Conservation (phyloP, 2,797 vertebrate species). For the Sebastes steindachneri region DNA sequence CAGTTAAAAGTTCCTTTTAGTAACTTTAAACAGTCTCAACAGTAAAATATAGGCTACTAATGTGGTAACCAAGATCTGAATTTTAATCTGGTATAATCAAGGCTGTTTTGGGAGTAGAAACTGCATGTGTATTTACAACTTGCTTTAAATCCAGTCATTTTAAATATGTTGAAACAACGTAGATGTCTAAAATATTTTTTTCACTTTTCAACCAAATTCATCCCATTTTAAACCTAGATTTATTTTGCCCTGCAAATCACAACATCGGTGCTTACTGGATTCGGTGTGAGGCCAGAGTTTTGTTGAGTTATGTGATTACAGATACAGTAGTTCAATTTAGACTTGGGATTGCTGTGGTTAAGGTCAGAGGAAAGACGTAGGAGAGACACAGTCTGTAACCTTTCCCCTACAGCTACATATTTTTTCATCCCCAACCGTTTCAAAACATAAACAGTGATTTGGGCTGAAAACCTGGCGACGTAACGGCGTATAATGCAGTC, state of each 20-base stretch:
- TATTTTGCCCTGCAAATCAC: neutral
- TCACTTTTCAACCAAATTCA: neutral
- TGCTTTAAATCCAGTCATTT: neutral
- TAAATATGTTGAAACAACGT: neutral
- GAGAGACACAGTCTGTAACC: neutral
- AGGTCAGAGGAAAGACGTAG: neutral
- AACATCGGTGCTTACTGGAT: neutral
- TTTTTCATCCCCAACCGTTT: neutral
- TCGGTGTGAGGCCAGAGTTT: neutral
- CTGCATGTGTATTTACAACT: neutral
- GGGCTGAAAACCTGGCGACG: neutral
- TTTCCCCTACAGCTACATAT: neutral
- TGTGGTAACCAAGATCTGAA: too few relatives aligned
- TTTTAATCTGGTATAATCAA: too few relatives aligned
- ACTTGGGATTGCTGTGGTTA: neutral
- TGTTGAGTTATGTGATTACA: conserved; percentile 4
- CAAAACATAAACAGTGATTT: neutral
- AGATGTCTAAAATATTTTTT: neutral
- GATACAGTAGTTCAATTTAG: conserved; percentile 2
- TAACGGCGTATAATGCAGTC: neutral
- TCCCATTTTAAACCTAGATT: neutral
- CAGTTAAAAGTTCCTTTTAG: too few relatives aligned
- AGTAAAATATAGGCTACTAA: neutral
- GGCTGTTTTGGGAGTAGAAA: neutral
- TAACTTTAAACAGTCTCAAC: neutral